A percentile compares a stretch with the other conserved stretches of the same genome.
Conservation (phyloP, 2,797 vertebrate species). For the Artibeus lituratus region DNA sequence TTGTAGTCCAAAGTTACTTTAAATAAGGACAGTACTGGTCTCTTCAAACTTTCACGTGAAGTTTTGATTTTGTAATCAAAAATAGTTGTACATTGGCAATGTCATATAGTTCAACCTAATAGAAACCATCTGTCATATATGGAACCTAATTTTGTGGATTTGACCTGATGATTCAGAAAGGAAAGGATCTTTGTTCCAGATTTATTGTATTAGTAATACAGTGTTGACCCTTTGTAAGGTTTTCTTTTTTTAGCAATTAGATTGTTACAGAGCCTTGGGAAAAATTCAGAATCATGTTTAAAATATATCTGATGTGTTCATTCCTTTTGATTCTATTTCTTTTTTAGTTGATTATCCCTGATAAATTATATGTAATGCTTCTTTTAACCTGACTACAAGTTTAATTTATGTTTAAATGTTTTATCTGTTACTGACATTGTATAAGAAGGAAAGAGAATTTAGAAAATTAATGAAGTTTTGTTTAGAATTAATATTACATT, state of each 20-base stretch:
- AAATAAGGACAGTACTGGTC: not conserved
- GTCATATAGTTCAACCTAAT: not conserved
- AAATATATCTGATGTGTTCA: not conserved
- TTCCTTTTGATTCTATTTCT: not conserved
- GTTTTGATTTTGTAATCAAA: not conserved
- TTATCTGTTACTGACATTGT: not conserved
- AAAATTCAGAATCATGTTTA: slow-evolving; percentile 17
- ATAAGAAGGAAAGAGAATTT: slow-evolving; percentile 10
- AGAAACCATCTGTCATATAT: not conserved
- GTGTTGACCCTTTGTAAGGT: not conserved
- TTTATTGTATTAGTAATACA: not conserved
- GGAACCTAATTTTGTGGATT: slow-evolving; percentile 17
- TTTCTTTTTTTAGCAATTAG: not conserved
- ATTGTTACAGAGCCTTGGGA: not conserved
- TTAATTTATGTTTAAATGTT: slow-evolving; percentile 15
- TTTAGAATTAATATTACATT: not conserved
- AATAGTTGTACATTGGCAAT: not conserved
- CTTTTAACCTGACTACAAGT: not conserved
- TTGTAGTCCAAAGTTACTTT: slow-evolving; percentile 20
- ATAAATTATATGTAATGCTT: not conserved
- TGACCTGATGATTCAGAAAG: slow-evolving; percentile 12
- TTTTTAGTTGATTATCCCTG: not conserved
- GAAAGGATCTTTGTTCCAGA: not conserved
- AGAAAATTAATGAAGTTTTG: slow-evolving; percentile 29
- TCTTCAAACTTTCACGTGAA: not conserved